These are phyloP conservation scores for Hypothenemus hampei DNA, from an alignment of 1,140 invertebrate species.

Conservation along the genomic window DNA sequence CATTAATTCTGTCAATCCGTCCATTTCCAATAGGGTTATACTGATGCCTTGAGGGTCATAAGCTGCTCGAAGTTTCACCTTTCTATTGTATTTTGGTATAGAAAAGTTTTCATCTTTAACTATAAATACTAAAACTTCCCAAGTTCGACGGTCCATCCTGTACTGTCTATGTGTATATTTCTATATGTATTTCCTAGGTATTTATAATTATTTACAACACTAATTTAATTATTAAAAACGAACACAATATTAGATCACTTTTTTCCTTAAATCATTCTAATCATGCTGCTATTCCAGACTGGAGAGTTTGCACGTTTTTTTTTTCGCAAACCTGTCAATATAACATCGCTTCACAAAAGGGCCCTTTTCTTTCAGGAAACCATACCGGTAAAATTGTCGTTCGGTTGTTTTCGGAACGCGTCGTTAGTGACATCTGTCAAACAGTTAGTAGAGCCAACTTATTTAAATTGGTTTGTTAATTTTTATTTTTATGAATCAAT, in stretches of 20 bases:
- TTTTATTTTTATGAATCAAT: too few species aligned
- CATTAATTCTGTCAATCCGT: constrained; percentile 45
- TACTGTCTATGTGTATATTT: too few species aligned
- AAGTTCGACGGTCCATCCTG: constrained; percentile 48
- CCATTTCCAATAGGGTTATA: constrained; percentile 60
- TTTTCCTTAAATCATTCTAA: background rate
- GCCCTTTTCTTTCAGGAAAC: constrained; percentile 7
- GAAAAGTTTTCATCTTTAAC: constrained; percentile 60
- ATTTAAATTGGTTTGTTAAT: too few species aligned
- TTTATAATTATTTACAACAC: too few species aligned
- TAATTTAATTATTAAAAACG: too few species aligned
- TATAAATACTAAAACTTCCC: constrained; percentile 62
- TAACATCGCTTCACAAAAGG: constrained; percentile 24
- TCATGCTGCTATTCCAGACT: background rate
- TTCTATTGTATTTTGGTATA: constrained; percentile 61
- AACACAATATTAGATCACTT: too few species aligned
- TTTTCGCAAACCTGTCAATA: background rate
- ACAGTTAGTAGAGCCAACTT: too few species aligned
- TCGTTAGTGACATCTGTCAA: background rate
- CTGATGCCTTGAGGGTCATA: constrained; percentile 73
- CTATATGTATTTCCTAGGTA: too few species aligned
- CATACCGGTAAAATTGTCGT: constrained; percentile 2
- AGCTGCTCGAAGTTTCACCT: constrained; percentile 63
- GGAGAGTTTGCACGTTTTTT: background rate
- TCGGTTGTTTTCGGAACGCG: constrained; percentile 1